Percentiles rank a stretch among this genome's conserved stretches.
phyloP scores from a whole-genome alignment of 2,888 invertebrate genomes.

The Amorpha juglandis region DNA sequence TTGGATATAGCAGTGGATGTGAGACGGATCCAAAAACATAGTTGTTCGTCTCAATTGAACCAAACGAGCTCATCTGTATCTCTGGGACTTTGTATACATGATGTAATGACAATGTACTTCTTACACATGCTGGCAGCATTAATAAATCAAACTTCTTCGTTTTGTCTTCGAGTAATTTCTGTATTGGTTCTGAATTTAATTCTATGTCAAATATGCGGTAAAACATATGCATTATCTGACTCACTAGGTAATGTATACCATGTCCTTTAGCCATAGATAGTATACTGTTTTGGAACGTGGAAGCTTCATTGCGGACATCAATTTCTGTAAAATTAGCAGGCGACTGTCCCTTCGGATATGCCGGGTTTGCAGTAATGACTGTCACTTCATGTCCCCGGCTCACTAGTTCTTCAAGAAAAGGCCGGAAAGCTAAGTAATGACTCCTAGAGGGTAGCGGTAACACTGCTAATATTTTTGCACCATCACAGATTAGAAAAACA shows the following conservation, averaged over 20 bases:
- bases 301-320: conserved; percentile 51
- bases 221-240: conserved; percentile 28
- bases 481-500: background rate
- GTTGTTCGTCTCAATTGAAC: conserved; percentile 36
- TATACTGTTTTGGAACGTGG: conserved; percentile 31
- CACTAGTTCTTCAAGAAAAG: conserved; percentile 46
- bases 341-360: conserved; percentile 38
- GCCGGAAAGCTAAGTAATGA: conserved; percentile 50
- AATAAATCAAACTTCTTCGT: conserved; percentile 49
- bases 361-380: conserved; percentile 49
- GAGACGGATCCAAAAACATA: conserved; percentile 43
- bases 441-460: conserved; percentile 51
- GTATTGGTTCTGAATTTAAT: conserved; percentile 39
- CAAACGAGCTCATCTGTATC: conserved; percentile 58
- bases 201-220: conserved; percentile 40
- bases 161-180: conserved; percentile 41
- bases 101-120: conserved; percentile 45
- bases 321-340: conserved; percentile 53
- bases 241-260: conserved; percentile 28
- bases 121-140: conserved; percentile 48
- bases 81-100: conserved; percentile 56
- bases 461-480: conserved; percentile 37
- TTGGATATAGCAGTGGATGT: conserved; percentile 52
- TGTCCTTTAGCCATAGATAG: conserved; percentile 24
- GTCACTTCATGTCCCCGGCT: conserved; percentile 50